These are phyloP conservation scores for Microplitis mediator DNA, from an alignment of 1,140 invertebrate genomes.

Conservation along the genomic window DNA sequence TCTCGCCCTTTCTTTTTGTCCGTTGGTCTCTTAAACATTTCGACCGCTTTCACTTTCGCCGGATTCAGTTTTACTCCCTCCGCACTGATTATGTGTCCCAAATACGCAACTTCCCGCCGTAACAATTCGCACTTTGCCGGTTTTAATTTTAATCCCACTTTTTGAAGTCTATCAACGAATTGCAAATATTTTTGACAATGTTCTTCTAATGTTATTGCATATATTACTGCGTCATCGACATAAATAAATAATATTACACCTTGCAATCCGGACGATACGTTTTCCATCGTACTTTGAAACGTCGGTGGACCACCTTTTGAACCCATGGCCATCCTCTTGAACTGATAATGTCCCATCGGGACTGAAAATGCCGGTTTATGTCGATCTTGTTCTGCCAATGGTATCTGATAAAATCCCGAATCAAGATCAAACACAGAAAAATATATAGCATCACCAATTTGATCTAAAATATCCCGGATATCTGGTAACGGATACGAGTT, in stretches of 20 bases:
- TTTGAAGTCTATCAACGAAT: not conserved
- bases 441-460: not conserved
- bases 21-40: not conserved
- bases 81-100: not conserved
- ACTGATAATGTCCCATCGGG: not conserved
- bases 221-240: conserved; percentile 2
- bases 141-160: not conserved
- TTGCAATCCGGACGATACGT: not conserved
- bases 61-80: not conserved
- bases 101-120: not conserved
- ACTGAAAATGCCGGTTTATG: not conserved
- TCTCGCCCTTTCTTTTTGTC: not conserved
- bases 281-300: not conserved
- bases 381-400: not conserved
- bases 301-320: conserved; percentile 1
- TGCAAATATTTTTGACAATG: not conserved
- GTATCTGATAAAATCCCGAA: not conserved
- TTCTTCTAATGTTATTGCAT: not conserved
- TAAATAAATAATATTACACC: not conserved
- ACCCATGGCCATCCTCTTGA: not conserved
- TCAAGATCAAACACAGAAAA: not conserved
- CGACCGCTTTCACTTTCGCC: not conserved
- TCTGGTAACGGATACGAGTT: not conserved
- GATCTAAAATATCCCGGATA: not conserved
- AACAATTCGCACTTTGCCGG: conserved; percentile 8